Conservation (phyloP, 1,140 invertebrate species). For the Heliothis virescens region DNA sequence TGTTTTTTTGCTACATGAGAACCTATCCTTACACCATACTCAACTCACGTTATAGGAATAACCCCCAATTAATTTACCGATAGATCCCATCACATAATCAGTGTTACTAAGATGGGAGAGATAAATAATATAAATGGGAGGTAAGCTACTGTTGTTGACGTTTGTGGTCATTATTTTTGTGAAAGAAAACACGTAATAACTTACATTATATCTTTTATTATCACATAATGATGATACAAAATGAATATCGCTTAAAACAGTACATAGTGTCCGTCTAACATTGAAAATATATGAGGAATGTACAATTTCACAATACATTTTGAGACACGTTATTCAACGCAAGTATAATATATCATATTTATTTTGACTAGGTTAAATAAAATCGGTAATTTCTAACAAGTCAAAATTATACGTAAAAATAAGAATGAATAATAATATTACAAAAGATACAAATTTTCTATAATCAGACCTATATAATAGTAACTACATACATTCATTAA, state of each 20-base stretch:
- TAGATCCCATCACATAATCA: no score
- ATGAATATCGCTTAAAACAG: constrained; percentile 26
- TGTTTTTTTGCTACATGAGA: constrained; percentile 62
- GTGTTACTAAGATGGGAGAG: no score
- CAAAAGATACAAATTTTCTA: neutral
- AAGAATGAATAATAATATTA: neutral
- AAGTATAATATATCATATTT: constrained; percentile 7
- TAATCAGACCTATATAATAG: neutral
- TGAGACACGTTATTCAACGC: neutral
- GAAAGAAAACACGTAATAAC: neutral
- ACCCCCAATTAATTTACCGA: no score
- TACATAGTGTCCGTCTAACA: neutral
- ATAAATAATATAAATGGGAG: no score
- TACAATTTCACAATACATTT: neutral
- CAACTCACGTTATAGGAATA: no score
- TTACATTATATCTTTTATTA: constrained; percentile 43
- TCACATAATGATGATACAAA: constrained; percentile 44
- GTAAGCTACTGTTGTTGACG: neutral
- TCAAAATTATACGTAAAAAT: neutral
- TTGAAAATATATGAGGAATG: constrained; percentile 19
- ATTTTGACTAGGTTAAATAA: constrained; percentile 18
- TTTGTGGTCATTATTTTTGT: no score
- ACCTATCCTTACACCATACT: neutral
- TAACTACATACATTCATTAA: no score
- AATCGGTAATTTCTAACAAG: neutral